Evolutionary conservation across 2,113 vertebrate species (phyloP).

Genomic region (Brevimyrus niger): DNA sequence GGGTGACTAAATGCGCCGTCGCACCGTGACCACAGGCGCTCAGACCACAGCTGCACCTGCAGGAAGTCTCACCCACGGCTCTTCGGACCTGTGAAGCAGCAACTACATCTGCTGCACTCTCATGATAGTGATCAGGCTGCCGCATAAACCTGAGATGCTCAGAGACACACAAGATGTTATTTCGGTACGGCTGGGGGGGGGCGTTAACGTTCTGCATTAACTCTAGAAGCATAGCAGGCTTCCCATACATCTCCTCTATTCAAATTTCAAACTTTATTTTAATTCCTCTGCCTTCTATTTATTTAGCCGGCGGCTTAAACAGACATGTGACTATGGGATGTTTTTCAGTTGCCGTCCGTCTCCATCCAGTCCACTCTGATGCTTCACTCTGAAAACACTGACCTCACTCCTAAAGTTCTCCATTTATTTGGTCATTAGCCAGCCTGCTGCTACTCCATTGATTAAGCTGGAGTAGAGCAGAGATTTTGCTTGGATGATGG

Average conservation of each 20-base stretch:
- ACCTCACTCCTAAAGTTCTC: not conserved
- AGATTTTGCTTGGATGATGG: not conserved
- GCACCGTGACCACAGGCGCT: not conserved
- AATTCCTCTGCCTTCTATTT: not conserved
- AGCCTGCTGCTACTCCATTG: not conserved
- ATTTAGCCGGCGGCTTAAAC: not conserved
- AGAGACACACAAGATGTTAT: not conserved
- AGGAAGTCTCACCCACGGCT: not conserved
- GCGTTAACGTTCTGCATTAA: not conserved
- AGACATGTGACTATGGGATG: not conserved
- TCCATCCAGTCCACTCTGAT: not conserved
- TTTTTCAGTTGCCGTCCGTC: not conserved
- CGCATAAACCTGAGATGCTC: not conserved
- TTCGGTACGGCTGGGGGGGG: not conserved
- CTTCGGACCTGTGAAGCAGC: not conserved
- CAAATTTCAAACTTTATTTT: not conserved
- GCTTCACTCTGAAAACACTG: not conserved
- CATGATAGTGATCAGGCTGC: not conserved
- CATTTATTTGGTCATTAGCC: not conserved
- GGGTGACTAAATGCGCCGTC: not conserved
- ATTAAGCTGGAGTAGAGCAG: not conserved
- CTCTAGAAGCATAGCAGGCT: not conserved
- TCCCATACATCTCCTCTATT: not conserved
- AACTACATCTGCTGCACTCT: not conserved
- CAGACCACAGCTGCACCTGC: not conserved